Base-by-base conservation (phyloP, 2,797 vertebrate genomes). In the Darevskia mixta region DNA sequence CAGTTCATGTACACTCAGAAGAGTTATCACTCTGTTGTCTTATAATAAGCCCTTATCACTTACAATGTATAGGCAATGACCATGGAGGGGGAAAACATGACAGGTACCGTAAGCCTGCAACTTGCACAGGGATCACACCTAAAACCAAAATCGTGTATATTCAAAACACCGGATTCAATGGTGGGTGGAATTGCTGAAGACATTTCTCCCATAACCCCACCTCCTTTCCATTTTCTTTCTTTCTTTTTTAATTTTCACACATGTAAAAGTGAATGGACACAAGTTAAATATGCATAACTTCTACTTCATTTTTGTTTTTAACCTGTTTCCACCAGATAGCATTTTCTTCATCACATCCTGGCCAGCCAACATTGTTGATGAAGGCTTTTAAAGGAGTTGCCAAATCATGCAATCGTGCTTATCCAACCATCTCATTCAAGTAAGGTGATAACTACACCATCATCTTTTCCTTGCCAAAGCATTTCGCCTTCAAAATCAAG, bases 391-490 rank as follows among this genome's bases (percentile, higher is more conserved):
- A 75, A 10, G 23, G 32, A 15, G 49, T 58, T 69, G 55, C 82
- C 71, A 0, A 0, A 85, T 18, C 32, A 81, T 1, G 66, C 82
- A 85, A 66, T 86, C 90, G 79, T 82, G 67, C 20, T n/a, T 80
- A n/a, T 77, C 77, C 69, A 87, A 69, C 41, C 87, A 83, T 81
- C 66, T 95, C 93, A 97, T 10, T 96, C 90, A 79, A 98, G 86
- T 91, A 99, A 95, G 87, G 96, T 97, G 90, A 99, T 98, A 86
- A 98, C 45, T 35, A 97, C 96, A 1, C 94, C 92, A 92, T 99
- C 97, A 93, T 99, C 98, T 95, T 97, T 97, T 91, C 98, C 98
- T 96, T 99, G 98, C 98, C 98, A 99, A 87, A 99, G 96, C 98
- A 98, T 99, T 96, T 99, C 98, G 69, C 98, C 98, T 86, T 98